A percentile compares a stretch with the other conserved stretches of the same genome.
Conservation (phyloP, 2,797 vertebrate genomes). For the Eulemur albifrons region DNA sequence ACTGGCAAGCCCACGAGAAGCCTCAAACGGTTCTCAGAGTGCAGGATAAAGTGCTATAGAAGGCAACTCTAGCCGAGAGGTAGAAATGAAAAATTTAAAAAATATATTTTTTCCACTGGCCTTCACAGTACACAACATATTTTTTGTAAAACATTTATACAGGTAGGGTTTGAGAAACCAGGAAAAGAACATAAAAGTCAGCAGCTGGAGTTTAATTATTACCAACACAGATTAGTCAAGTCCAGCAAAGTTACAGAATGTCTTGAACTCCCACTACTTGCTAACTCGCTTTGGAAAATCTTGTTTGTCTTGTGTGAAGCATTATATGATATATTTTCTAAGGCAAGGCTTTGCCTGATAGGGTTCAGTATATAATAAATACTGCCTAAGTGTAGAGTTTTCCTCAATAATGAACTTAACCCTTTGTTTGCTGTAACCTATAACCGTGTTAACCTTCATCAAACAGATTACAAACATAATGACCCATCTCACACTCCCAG, state of each 20-base stretch:
- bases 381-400: background rate
- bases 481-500: background rate
- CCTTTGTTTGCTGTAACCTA: constrained; percentile 52
- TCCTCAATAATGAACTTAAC: constrained; percentile 69
- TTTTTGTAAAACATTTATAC: background rate
- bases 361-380: constrained; percentile 28
- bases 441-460: constrained; percentile 73
- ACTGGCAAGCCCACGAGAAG: background rate
- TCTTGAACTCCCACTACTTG: background rate
- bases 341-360: background rate
- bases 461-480: background rate
- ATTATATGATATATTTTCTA: constrained; percentile 13
- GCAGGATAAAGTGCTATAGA: background rate
- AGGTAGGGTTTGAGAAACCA: background rate
- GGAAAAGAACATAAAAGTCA: background rate
- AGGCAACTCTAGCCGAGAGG: background rate
- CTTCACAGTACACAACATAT: background rate
- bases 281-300: background rate
- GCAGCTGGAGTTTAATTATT: background rate
- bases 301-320: constrained; percentile 22
- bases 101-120: background rate
- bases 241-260: background rate
- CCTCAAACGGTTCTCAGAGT: background rate
- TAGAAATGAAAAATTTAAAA: background rate
- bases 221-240: background rate